Percentiles rank a stretch among this genome's conserved stretches.
Conservation (phyloP, 1,140 invertebrate genomes). For the Sitodiplosis mosellana region DNA sequence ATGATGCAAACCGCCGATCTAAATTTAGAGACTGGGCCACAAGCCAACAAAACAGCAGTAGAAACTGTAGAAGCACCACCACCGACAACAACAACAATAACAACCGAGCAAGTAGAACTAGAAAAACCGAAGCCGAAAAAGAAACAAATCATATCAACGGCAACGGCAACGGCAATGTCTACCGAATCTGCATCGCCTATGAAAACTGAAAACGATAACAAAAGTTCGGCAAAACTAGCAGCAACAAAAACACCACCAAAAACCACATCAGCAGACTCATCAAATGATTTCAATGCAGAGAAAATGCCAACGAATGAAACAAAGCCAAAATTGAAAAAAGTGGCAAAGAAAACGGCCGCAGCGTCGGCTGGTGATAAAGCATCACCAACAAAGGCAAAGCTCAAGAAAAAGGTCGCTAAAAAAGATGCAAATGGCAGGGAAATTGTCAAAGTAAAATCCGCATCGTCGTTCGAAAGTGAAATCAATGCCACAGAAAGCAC, state of each 20-base stretch:
- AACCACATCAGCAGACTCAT: not conserved
- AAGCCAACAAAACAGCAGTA: conserved; percentile 10
- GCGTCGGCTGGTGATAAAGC: too few relatives aligned
- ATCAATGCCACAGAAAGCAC: too few relatives aligned
- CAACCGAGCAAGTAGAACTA: not conserved
- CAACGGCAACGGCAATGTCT: too few relatives aligned
- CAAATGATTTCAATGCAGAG: too few relatives aligned
- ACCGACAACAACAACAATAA: too few relatives aligned
- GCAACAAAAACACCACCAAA: not conserved
- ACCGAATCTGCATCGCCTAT: not conserved
- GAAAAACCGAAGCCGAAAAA: not conserved
- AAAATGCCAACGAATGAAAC: too few relatives aligned
- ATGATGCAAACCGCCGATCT: conserved; percentile 4
- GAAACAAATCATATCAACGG: not conserved
- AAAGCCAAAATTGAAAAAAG: too few relatives aligned
- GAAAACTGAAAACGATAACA: not conserved
- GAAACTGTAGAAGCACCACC: not conserved
- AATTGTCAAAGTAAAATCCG: not conserved
- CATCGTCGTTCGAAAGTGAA: not conserved
- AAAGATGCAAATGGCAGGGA: not conserved
- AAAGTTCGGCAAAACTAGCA: not conserved
- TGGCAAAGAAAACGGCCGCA: too few relatives aligned
- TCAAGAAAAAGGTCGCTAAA: too few relatives aligned
- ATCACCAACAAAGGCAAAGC: too few relatives aligned
- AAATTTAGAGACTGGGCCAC: conserved; percentile 23